Conservation (phyloP, 2,888 invertebrate genomes). For the Dolomedes plantarius region DNA sequence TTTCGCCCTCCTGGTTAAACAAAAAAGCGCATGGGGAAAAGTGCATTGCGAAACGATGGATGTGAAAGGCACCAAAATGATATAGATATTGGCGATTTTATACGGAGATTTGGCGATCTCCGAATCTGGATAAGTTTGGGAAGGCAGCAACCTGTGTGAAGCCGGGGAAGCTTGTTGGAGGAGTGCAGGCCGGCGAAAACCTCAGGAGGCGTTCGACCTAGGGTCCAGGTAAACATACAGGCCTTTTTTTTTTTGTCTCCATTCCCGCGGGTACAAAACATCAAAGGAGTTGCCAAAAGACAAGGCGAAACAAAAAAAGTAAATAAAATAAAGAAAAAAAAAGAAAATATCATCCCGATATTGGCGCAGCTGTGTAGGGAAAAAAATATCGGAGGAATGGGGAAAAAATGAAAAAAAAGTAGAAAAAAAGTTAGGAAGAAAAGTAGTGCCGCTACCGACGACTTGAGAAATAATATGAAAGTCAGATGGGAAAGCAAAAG, state of each 20-base stretch:
- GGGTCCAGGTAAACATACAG: slow-evolving; percentile 68
- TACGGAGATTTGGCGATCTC: slow-evolving; percentile 31
- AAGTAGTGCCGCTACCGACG: slow-evolving; percentile 56
- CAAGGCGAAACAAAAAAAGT: slow-evolving; percentile 53
- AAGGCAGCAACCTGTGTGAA: slow-evolving; percentile 32
- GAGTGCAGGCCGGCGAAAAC: slow-evolving; percentile 36
- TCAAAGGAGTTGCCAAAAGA: slow-evolving; percentile 67
- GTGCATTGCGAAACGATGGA: neutral
- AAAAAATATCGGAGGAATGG: slow-evolving; percentile 51
- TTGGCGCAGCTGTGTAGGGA: slow-evolving; percentile 63
- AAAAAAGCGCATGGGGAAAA: neutral
- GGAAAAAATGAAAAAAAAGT: slow-evolving; percentile 27
- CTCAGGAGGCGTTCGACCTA: slow-evolving; percentile 62
- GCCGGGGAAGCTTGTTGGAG: slow-evolving; percentile 1
- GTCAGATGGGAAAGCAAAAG: slow-evolving; percentile 67
- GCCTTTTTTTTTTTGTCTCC: slow-evolving; percentile 40
- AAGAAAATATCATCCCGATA: slow-evolving; percentile 65
- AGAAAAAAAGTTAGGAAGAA: slow-evolving; percentile 29
- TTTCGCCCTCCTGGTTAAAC: too few species aligned
- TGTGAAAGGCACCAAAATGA: neutral
- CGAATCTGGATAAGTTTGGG: slow-evolving; percentile 33
- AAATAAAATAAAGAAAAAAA: slow-evolving; percentile 40
- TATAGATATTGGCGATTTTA: slow-evolving; percentile 27
- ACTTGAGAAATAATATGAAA: slow-evolving; percentile 69
- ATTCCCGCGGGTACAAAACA: slow-evolving; percentile 62